These are phyloP conservation scores for Catocala sponsa DNA, from an alignment of 2,888 invertebrate genomes.

Conservation along the genomic window DNA sequence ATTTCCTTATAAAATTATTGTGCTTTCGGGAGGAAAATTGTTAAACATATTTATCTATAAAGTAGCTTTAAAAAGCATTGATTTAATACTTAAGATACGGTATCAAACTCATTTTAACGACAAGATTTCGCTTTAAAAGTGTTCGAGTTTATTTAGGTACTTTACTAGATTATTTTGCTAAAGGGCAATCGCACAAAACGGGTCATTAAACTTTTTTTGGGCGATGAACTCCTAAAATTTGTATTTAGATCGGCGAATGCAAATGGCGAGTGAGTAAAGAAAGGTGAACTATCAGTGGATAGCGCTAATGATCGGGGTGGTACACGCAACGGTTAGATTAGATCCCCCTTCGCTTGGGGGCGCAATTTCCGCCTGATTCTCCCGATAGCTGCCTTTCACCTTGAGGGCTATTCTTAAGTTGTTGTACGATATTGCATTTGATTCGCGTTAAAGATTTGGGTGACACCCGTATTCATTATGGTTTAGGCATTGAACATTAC, in stretches of 20 bases:
- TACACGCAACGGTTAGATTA: constrained; percentile 83
- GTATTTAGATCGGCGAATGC: constrained; percentile 31
- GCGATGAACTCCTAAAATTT: constrained; percentile 23
- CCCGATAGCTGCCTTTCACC: constrained; percentile 67
- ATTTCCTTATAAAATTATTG: neutral
- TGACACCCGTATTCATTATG: neutral
- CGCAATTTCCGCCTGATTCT: constrained; percentile 81
- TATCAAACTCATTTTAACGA: neutral
- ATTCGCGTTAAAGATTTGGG: too few relatives aligned
- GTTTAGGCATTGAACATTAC: neutral
- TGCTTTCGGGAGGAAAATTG: too few relatives aligned
- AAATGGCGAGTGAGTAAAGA: constrained; percentile 52
- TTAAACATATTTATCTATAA: too few relatives aligned
- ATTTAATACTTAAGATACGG: neutral
- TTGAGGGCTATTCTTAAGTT: constrained; percentile 43
- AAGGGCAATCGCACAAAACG: constrained; percentile 3
- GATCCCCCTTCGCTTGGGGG: constrained; percentile 76
- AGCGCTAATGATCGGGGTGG: constrained; percentile 76
- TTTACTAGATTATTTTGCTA: neutral
- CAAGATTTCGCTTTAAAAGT: neutral
- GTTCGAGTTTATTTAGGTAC: neutral
- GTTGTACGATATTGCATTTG: constrained; percentile 18
- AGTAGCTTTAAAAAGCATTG: too few relatives aligned
- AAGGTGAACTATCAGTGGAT: constrained; percentile 73
- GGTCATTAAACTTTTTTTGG: constrained; percentile 24